These are phyloP conservation scores for Cosmopolites sordidus DNA, from an alignment of 2,888 invertebrate genomes.

Conservation along the genomic window DNA sequence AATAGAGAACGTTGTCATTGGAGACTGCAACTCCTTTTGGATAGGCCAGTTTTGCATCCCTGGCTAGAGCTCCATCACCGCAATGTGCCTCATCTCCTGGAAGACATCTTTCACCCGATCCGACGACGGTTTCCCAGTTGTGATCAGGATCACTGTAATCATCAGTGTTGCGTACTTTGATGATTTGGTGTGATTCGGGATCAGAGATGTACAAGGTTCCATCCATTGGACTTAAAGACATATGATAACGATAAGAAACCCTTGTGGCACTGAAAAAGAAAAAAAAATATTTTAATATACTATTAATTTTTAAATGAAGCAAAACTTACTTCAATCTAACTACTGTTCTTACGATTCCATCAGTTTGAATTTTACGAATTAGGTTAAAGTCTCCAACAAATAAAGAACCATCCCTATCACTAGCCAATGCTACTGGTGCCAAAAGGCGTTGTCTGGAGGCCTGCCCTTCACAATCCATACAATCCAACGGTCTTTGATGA, in stretches of 20 bases:
- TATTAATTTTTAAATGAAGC: too few species aligned
- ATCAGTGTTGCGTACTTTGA: conserved; percentile 76
- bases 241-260: conserved; percentile 94
- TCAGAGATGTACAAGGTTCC: conserved; percentile 93
- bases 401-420: conserved; percentile 88
- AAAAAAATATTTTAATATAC: too few species aligned
- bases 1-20: conserved; percentile 85
- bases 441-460: conserved; percentile 77
- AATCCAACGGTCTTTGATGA: conserved; percentile 81
- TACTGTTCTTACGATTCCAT: conserved; percentile 76
- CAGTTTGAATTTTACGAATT: conserved; percentile 80
- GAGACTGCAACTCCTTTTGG: conserved; percentile 96
- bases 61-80: conserved; percentile 90
- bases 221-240: conserved; percentile 91
- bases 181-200: conserved; percentile 92
- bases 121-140: conserved; percentile 93
- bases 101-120: conserved; percentile 88
- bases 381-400: conserved; percentile 96
- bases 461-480: conserved; percentile 73
- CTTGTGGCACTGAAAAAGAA: conserved; percentile 72
- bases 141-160: conserved; percentile 82
- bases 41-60: conserved; percentile 90
- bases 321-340: conserved; percentile 75
- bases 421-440: conserved; percentile 88
- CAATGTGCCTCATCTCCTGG: conserved; percentile 93